These are phyloP conservation scores for Ornithorhynchus anatinus DNA, from an alignment of 2,113 vertebrate genomes.

Conservation along the genomic window DNA sequence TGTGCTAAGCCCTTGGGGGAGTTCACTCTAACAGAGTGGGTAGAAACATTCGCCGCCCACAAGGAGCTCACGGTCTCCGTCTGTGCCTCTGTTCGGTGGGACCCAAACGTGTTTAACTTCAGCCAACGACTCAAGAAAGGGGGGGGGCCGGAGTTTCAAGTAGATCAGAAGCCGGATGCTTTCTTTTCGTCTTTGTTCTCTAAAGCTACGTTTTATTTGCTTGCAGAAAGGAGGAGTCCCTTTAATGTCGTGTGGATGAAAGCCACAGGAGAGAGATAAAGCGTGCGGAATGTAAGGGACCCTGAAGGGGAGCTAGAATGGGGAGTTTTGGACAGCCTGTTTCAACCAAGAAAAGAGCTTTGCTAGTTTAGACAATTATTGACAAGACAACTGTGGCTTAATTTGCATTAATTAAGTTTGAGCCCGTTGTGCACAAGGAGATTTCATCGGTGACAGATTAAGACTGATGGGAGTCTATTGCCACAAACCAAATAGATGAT, in stretches of 20 bases:
- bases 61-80: no score
- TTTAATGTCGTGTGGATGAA: slow-evolving; percentile 52
- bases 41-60: no score
- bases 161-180: background rate
- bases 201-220: slow-evolving; percentile 51
- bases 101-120: slow-evolving; percentile 26
- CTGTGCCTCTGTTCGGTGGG: slow-evolving; percentile 38
- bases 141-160: slow-evolving; percentile 20
- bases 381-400: slow-evolving; percentile 39
- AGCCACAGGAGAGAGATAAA: slow-evolving; percentile 50
- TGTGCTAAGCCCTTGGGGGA: no score
- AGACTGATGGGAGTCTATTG: slow-evolving; percentile 21
- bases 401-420: slow-evolving; percentile 43
- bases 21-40: no score
- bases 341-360: slow-evolving; percentile 25
- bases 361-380: slow-evolving; percentile 51
- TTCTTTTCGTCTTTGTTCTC: slow-evolving; percentile 39
- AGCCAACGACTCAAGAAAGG: slow-evolving; percentile 13
- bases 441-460: slow-evolving; percentile 23
- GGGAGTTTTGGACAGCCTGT: background rate
- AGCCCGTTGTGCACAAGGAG: slow-evolving; percentile 15
- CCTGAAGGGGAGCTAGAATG: slow-evolving; percentile 22
- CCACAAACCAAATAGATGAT: background rate
- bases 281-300: background rate
- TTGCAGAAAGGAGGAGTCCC: slow-evolving; percentile 41